Evolutionary conservation across 2,888 invertebrate species (phyloP), one percentile per base, ranked within the genome.

Genomic region (Tholera decimalis): DNA sequence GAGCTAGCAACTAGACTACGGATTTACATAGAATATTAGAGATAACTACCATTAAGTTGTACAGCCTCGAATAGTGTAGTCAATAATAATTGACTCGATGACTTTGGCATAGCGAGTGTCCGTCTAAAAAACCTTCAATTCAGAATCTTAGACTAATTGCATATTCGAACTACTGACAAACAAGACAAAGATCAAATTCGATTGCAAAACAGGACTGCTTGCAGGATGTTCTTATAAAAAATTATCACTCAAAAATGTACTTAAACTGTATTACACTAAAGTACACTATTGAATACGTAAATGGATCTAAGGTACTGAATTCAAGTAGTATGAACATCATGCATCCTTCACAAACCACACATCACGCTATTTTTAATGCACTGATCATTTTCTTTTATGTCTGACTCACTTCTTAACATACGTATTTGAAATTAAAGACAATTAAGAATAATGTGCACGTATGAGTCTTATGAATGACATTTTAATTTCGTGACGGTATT

Each of bases 81-180:
- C 82, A 66, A 35, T 79, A 66, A 35, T 79, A 80, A 79, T 73
- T 80, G 80, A 78, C 80, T 64, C 37, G 33, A 68, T 64, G 68
- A 64, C 72, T 72, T 75, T 75, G 74, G 60, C 62, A 73, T 67
- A 56, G 67, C 73, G 15, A 57, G 39, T 74, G 56, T 59, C 59
- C 59, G 43, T 51, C 44, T 55, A 26, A 24, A 26, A 50, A 26
- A 46, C 37, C 26, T 53, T 26, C 9, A 46, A 55, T 30, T 56
- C 35, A 56, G 56, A 68, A 44, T 68, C 33, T 9, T 43, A 35
- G 15, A 15, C 11, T 41, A n/a, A 26, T 7, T 41, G 20, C 18
- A 28, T 3, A 11, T 35, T 55, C 2, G 11, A 67, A 43, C 2
- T 3, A 22, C 15, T 9, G 28, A 43, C 7, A 1, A 0, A 24